Evolutionary conservation across 2,888 invertebrate genomes (phyloP), one percentile per base, ranked within the genome.

Genomic region (Vanessa cardui): DNA sequence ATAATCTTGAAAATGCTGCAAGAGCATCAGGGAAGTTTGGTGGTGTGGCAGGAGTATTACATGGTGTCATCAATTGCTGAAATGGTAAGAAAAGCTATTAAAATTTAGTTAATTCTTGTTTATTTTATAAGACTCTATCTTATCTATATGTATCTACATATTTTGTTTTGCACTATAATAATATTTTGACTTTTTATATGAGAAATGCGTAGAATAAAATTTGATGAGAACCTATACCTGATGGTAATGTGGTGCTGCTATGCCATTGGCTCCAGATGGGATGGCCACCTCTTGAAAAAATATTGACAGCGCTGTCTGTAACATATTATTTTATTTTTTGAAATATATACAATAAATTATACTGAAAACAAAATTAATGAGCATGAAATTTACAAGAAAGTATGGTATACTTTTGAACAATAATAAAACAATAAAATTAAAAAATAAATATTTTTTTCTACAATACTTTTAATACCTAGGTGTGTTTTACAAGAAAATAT

Each of bases 281-380:
- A 97, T 94, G 73, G 97, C 95, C 70, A 97, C 96, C 90, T 98
- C 98, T 96, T 98, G 98, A 88, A 98, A 98, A 94, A 98, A 98
- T 94, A 98, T 97, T 94, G 98, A 98, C 79, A 98, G 93, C 52
- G 98, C 98, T 76, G 97, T 97, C 98, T 98, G 95, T 74, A 95
- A 94, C 80, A 31, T 54, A 18, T 18, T 12, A 12, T n/a, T 54
- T 31, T 54, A 50, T 5, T 21, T 6, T 1, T 15, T 21, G 26
- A 5, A 26, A 15, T 12, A 21, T 3, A 50, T 15, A 15, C 21
- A 50, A 21, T 20, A 15, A 50, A 21, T 50, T 5, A 26, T 21
- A 50, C 50, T 21, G 5, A 31, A 54, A 52, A 12, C n/a, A 26
- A 16, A 54, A 31, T 15, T 7, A n/a, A 16, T n/a, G n/a, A 3